Percentiles rank a stretch among this genome's conserved stretches.
phyloP scores from a whole-genome alignment of 2,888 invertebrate genomes.

The Falcaria lacertinaria region DNA sequence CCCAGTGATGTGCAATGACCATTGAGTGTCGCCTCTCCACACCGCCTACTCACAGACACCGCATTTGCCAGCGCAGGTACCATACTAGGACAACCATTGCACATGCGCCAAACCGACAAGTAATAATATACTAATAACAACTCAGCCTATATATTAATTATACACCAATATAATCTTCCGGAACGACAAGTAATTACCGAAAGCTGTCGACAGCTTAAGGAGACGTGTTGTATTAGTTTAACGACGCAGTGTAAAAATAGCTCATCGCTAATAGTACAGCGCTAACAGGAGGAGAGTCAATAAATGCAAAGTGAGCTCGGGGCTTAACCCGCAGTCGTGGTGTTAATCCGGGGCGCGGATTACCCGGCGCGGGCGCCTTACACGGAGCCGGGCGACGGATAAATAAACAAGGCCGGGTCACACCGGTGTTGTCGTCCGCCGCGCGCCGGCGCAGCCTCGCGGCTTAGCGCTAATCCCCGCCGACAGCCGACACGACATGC shows the following conservation, averaged over 20 bases:
- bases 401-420: slow-evolving; percentile 18
- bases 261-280: not conserved
- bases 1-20: too few relatives aligned
- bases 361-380: not conserved
- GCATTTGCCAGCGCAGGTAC: too few relatives aligned
- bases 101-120: too few relatives aligned
- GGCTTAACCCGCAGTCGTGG: slow-evolving; percentile 12
- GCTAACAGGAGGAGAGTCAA: not conserved
- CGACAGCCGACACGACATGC: not conserved
- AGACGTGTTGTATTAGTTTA: not conserved
- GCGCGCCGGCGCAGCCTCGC: not conserved
- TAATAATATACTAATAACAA: too few relatives aligned
- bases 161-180: too few relatives aligned
- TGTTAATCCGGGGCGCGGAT: slow-evolving; percentile 13
- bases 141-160: too few relatives aligned
- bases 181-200: too few relatives aligned
- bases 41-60: too few relatives aligned
- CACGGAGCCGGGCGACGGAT: slow-evolving; percentile 4
- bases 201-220: not conserved
- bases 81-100: too few relatives aligned
- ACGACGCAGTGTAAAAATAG: not conserved
- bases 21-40: too few relatives aligned
- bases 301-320: slow-evolving; percentile 10
- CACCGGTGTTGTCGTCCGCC: not conserved
- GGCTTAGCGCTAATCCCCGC: not conserved